Evolutionary conservation across 1,140 invertebrate genomes (phyloP).

Genomic region (Drosophila willistoni): DNA sequence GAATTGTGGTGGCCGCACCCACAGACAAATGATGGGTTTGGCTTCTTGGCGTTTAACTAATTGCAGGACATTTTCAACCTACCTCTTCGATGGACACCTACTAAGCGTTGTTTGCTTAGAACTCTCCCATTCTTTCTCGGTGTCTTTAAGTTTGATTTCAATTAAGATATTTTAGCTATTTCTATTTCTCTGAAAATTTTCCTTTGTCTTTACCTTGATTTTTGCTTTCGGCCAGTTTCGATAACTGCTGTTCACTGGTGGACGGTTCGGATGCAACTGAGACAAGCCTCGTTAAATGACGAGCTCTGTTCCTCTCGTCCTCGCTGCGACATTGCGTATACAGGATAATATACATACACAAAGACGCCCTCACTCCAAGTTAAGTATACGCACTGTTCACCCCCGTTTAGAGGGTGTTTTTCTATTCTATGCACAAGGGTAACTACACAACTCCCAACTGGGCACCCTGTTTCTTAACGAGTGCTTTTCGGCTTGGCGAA

Average conservation of each 20-base stretch:
- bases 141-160: constrained; percentile 33
- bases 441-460: background rate
- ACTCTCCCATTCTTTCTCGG: background rate
- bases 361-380: constrained; percentile 36
- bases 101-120: constrained; percentile 1
- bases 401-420: constrained; percentile 47
- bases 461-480: constrained; percentile 43
- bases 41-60: constrained; percentile 39
- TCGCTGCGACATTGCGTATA: constrained; percentile 58
- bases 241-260: constrained; percentile 72
- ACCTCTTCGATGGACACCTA: background rate
- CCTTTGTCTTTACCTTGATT: constrained; percentile 56
- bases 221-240: constrained; percentile 64
- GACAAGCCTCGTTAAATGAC: constrained; percentile 73
- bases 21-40: constrained; percentile 38
- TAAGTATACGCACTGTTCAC: constrained; percentile 68
- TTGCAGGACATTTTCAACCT: constrained; percentile 25
- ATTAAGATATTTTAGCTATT: constrained; percentile 33
- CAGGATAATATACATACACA: constrained; percentile 32
- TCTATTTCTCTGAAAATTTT: constrained; percentile 1
- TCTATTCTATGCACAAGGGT: background rate
- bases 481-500: constrained; percentile 22
- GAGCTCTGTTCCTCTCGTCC: constrained; percentile 55
- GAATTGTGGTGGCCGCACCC: constrained; percentile 51
- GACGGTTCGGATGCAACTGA: constrained; percentile 82